A percentile compares a stretch with the other conserved stretches of the same genome.
Evolutionary conservation across 1,140 invertebrate genomes (phyloP).

Genomic region (Sycophila sp.): DNA sequence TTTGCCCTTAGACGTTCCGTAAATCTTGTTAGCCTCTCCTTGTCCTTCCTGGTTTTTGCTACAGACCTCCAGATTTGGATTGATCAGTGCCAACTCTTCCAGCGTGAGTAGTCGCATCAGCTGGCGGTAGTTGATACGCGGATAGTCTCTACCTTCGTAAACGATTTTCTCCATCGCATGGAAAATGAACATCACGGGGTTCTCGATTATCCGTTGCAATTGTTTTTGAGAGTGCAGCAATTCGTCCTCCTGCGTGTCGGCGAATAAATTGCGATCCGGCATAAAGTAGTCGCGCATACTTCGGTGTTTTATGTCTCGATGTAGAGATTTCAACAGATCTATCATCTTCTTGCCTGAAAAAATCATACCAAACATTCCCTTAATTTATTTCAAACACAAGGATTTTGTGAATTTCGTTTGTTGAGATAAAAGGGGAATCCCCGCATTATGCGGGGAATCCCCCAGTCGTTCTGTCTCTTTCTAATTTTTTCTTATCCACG

Average conservation of each 20-base stretch:
- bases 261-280: slow-evolving; percentile 76
- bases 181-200: slow-evolving; percentile 76
- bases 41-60: slow-evolving; percentile 12
- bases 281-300: slow-evolving; percentile 79
- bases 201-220: slow-evolving; percentile 74
- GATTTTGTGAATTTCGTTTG: too few species aligned
- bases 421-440: too few species aligned
- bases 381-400: not conserved
- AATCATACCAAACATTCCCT: too few species aligned
- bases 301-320: slow-evolving; percentile 60
- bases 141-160: slow-evolving; percentile 73
- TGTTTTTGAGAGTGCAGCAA: slow-evolving; percentile 73
- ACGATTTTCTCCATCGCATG: slow-evolving; percentile 74
- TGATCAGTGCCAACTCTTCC: slow-evolving; percentile 53
- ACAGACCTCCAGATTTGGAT: slow-evolving; percentile 51
- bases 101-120: slow-evolving; percentile 72
- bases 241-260: slow-evolving; percentile 73
- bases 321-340: slow-evolving; percentile 69
- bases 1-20: too few species aligned
- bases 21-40: not conserved
- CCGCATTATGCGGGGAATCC: too few species aligned
- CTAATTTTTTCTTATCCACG: too few species aligned
- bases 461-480: too few species aligned
- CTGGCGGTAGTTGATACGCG: slow-evolving; percentile 70
- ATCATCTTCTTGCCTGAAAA: slow-evolving; percentile 72